Percentiles rank a stretch among this genome's conserved stretches.
Evolutionary conservation across 1,140 invertebrate genomes (phyloP).

Genomic region (Tribolium castaneum): DNA sequence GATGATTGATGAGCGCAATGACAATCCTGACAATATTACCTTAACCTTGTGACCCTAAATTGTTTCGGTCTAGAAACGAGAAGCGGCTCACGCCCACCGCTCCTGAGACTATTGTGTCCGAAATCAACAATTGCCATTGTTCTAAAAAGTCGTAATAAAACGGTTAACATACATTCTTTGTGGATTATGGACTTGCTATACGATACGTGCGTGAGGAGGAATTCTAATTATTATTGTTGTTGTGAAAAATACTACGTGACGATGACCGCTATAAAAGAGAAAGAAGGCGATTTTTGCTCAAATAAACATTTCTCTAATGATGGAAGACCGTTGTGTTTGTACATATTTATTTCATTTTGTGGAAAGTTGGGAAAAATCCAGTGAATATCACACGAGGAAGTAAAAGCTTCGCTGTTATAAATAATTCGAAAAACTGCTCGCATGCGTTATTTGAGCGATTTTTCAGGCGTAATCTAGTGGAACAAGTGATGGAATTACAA

Average conservation of each 20-base stretch:
- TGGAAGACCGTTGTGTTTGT: not conserved
- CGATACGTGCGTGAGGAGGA: constrained; percentile 18
- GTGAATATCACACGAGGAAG: not conserved
- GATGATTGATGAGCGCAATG: not conserved
- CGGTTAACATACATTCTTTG: constrained; percentile 27
- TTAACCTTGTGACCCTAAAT: constrained; percentile 6
- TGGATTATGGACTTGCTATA: constrained; percentile 25
- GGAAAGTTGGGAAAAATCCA: not conserved
- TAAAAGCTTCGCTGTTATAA: not conserved
- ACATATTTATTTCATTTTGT: not conserved
- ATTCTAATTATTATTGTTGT: constrained; percentile 16
- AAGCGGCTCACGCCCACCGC: constrained; percentile 4
- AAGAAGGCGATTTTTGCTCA: not conserved
- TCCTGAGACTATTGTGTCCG: constrained; percentile 16
- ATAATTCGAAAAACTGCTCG: not conserved
- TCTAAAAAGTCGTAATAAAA: constrained; percentile 24
- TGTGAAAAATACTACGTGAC: not conserved
- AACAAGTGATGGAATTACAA: not conserved
- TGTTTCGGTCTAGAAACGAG: constrained; percentile 25
- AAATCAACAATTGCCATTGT: constrained; percentile 31
- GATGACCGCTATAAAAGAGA: constrained; percentile 18
- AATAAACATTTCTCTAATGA: not conserved
- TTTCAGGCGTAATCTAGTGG: not conserved
- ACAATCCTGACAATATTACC: constrained; percentile 1
- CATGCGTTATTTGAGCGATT: not conserved